Evolutionary conservation across 2,113 vertebrate genomes (phyloP).

Genomic region (Limnothrissa miodon): DNA sequence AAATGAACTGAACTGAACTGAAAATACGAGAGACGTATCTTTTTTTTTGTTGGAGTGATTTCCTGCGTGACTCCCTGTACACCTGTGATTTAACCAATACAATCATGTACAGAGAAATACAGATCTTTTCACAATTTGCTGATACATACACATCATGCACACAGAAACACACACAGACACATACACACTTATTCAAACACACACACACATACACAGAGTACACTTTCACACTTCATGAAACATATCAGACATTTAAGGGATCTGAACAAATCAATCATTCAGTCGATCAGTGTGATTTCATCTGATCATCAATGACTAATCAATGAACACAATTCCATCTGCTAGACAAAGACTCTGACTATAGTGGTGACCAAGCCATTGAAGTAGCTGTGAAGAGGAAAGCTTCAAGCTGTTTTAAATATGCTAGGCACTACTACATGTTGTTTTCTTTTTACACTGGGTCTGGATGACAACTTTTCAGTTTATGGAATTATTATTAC

Average conservation of each 20-base stretch:
- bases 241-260: slow-evolving; percentile 6
- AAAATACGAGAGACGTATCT: not conserved
- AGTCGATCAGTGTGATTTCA: not conserved
- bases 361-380: not conserved
- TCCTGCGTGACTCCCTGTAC: not conserved
- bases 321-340: not conserved
- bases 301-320: slow-evolving; percentile 10
- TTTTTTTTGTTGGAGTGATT: slow-evolving; percentile 1
- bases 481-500: not conserved
- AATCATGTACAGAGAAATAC: slow-evolving; percentile 42
- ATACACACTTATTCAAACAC: not conserved
- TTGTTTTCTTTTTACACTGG: not conserved
- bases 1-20: not conserved
- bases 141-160: slow-evolving; percentile 1
- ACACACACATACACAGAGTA: not conserved
- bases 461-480: slow-evolving; percentile 10
- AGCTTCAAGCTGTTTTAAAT: slow-evolving; percentile 9
- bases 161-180: slow-evolving; percentile 26
- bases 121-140: slow-evolving; percentile 10
- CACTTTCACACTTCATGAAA: slow-evolving; percentile 26
- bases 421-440: not conserved
- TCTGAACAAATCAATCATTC: slow-evolving; percentile 8
- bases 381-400: not conserved
- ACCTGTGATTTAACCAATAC: slow-evolving; percentile 22
- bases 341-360: slow-evolving; percentile 11